Evolutionary conservation across 1,140 invertebrate genomes (phyloP), one percentile per base, ranked within the genome.

Genomic region (Ips nitidus): DNA sequence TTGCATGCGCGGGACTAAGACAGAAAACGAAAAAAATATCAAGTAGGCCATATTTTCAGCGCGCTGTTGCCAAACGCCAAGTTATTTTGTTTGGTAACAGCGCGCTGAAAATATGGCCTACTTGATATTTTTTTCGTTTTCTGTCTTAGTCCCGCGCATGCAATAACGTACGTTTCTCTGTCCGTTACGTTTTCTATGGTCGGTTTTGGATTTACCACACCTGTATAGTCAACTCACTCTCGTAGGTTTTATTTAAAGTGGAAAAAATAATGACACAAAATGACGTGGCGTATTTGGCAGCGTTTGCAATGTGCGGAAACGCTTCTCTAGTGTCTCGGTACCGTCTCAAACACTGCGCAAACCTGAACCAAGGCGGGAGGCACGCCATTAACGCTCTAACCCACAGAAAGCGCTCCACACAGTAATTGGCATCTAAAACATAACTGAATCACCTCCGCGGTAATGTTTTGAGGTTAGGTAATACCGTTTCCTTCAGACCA

Each of bases 241-340:
- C 82, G 76, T 90, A 84, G 72, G 86, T 83, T 62, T 81, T 86
- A 76, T 90, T 87, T 3, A 99, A 80, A 0, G 93, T 90, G 3
- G 91, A 87, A 79, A 97, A 94, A 37, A 94, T 85, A 2, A 98
- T 93, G 2, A 98, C 96, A 66, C 98, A 89, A 83, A 98, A 99
- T 0, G 97, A 96, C 0, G 97, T 98, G 0, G 95, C 93, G 82
- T 99, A 99, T 85, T 99, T 99, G 56, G 94, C 95, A 36, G 98
- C 98, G 83, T 99, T 99, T 0, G 93, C 94, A 43, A 96, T 82
- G 84, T 99, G 97, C 0, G 97, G 97, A 82, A 98, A 98, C 1
- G 91, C 91, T 77, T 98, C 93, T 73, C 87, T 87, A 0, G 91
- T 92, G 79, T 96, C 94, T 0, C 90, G 81, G 81, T 98, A 99